phyloP scores from a whole-genome alignment of 2,113 vertebrate genomes.

The Sus scrofa region T2T-Sscrofa CM000814.6:93881001-93881500 shows the following conservation, averaged over 20 bases:
- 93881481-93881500: not conserved
- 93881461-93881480: not conserved
- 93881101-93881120: not conserved
- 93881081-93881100: not conserved
- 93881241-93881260: slow-evolving; percentile 36
- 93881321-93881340: not conserved
- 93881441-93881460: not conserved
- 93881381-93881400: slow-evolving; percentile 29
- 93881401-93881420: not conserved
- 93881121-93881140: slow-evolving; percentile 16
- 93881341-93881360: not conserved
- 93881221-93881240: not conserved
- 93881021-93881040: not conserved
- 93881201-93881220: slow-evolving; percentile 36
- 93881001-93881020: slow-evolving; percentile 33
- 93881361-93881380: not conserved
- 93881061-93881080: not conserved
- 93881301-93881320: not conserved
- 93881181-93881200: not conserved
- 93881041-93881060: not conserved
- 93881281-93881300: not conserved
- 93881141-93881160: not conserved
- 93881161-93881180: slow-evolving; percentile 23
- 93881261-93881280: slow-evolving; percentile 5
- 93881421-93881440: slow-evolving; percentile 5